Percentiles rank a stretch among this genome's conserved stretches.
phyloP scores from a whole-genome alignment of 2,113 vertebrate genomes.

The Larimichthys polyactis region DNA sequence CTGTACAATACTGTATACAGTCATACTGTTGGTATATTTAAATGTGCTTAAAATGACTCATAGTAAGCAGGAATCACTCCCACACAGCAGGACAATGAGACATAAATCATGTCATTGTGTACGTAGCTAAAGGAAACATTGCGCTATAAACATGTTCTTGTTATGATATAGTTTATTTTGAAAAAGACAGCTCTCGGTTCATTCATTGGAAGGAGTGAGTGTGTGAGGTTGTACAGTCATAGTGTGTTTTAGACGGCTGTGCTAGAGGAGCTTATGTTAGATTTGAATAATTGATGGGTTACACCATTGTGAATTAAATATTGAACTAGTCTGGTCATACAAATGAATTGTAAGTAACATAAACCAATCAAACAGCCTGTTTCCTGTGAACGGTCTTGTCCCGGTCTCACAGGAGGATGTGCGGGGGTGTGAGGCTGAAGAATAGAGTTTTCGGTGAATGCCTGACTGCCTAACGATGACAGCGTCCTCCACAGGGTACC shows the following conservation, averaged over 20 bases:
- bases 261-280: not conserved
- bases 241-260: not conserved
- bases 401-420: not conserved
- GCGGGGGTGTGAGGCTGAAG: constrained; percentile 30
- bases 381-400: not conserved
- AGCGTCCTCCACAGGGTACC: constrained; percentile 1
- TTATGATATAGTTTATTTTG: not conserved
- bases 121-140: constrained; percentile 12
- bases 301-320: not conserved
- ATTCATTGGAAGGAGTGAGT: not conserved
- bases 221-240: not conserved
- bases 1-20: too few species aligned
- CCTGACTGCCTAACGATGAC: constrained; percentile 35
- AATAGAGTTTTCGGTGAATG: constrained; percentile 28
- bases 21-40: not conserved
- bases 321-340: not conserved
- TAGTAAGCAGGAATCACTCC: not conserved
- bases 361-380: not conserved
- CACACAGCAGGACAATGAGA: not conserved
- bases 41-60: constrained; percentile 8
- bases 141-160: not conserved
- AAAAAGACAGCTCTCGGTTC: not conserved
- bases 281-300: constrained; percentile 3
- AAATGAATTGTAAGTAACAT: not conserved
- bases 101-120: constrained; percentile 11